Evolutionary conservation across 2,888 invertebrate genomes (phyloP).

Genomic region (Polietes domitor): DNA sequence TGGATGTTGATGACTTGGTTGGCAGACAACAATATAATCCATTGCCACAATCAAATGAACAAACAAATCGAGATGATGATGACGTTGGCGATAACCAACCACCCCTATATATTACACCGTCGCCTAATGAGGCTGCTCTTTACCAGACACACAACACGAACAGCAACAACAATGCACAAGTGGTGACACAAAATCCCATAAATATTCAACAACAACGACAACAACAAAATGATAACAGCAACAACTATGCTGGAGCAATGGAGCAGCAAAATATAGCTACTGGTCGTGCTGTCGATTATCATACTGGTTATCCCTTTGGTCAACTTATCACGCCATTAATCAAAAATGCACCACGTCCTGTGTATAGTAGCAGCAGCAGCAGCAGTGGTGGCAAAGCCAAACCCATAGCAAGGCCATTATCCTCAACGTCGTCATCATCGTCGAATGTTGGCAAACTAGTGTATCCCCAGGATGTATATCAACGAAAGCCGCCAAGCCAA

Average conservation of each 20-base stretch:
- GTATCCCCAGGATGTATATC: constrained; percentile 67
- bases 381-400: constrained; percentile 31
- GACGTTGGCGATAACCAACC: constrained; percentile 35
- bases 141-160: constrained; percentile 43
- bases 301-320: constrained; percentile 75
- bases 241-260: constrained; percentile 58
- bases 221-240: constrained; percentile 52
- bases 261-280: constrained; percentile 71
- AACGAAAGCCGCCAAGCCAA: constrained; percentile 68
- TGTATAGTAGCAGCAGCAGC: constrained; percentile 50
- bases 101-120: constrained; percentile 64
- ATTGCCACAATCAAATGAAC: constrained; percentile 60
- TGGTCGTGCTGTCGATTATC: constrained; percentile 78
- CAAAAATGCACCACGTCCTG: constrained; percentile 68
- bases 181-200: constrained; percentile 59
- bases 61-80: constrained; percentile 40
- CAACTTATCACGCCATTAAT: constrained; percentile 76
- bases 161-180: constrained; percentile 47
- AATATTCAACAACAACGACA: constrained; percentile 64
- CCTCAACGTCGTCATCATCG: constrained; percentile 51
- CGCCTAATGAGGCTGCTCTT: constrained; percentile 59
- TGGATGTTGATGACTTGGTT: neutral
- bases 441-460: constrained; percentile 63
- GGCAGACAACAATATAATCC: constrained; percentile 58
- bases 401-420: constrained; percentile 48